These are phyloP conservation scores for Chloropsis hardwickii DNA, from an alignment of 2,113 vertebrate species.

Conservation along the genomic window DNA sequence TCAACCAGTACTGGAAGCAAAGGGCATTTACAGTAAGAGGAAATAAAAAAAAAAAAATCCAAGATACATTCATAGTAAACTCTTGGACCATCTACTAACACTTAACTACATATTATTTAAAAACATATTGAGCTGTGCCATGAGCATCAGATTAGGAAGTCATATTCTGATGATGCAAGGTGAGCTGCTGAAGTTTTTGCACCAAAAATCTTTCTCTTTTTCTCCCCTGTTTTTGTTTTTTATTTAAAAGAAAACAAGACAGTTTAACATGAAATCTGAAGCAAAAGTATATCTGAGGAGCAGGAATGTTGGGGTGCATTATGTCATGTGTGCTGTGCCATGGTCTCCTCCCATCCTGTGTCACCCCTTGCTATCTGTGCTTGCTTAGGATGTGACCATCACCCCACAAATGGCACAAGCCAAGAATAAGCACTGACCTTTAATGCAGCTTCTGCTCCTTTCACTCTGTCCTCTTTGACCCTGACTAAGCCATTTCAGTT, in stretches of 20 bases:
- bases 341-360: neutral
- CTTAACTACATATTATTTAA: neutral
- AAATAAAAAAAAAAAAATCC: no score
- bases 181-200: neutral
- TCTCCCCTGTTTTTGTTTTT: rapidly evolving
- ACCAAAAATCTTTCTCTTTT: neutral
- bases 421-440: neutral
- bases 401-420: neutral
- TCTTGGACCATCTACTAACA: neutral
- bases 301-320: rapidly evolving
- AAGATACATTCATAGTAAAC: neutral
- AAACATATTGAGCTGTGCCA: neutral
- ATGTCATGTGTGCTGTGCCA: neutral
- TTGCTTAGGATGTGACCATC: neutral
- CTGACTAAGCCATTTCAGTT: neutral
- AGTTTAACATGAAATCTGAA: neutral
- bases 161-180: neutral
- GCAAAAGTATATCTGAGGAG: neutral
- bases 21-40: neutral
- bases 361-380: neutral
- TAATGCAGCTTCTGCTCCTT: neutral
- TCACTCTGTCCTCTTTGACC: neutral
- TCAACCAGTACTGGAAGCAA: neutral
- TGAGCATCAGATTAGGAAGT: neutral
- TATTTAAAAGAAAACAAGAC: neutral